These are phyloP conservation scores for Spodoptera picta DNA, from an alignment of 2,888 invertebrate species.

Conservation along the genomic window DNA sequence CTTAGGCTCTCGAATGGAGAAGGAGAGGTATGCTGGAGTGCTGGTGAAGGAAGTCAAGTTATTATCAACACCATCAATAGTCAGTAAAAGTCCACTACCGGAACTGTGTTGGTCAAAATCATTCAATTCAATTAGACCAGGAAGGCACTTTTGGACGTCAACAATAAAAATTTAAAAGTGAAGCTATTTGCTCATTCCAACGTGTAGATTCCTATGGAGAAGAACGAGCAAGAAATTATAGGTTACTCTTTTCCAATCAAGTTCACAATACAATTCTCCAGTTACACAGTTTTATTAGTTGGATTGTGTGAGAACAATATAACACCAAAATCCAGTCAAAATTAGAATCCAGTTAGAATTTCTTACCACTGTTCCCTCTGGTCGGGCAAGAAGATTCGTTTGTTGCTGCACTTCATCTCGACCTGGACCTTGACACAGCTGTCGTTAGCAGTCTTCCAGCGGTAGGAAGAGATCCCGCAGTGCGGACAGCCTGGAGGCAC, in stretches of 20 bases:
- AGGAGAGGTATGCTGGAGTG: constrained; percentile 78
- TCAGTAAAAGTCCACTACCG: not conserved
- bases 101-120: not conserved
- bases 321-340: no score
- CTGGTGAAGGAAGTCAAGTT: constrained; percentile 57
- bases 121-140: no score
- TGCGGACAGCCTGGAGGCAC: constrained; percentile 79
- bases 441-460: constrained; percentile 76
- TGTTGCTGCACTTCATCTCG: constrained; percentile 75
- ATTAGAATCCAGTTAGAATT: not conserved
- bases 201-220: no score
- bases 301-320: no score
- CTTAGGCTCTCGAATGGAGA: constrained; percentile 61
- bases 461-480: constrained; percentile 78
- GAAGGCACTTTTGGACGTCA: no score
- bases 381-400: constrained; percentile 78
- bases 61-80: not conserved
- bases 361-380: constrained; percentile 82
- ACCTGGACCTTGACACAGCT: constrained; percentile 69
- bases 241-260: no score
- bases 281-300: no score
- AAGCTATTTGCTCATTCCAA: no score
- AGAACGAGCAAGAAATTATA: no score
- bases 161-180: no score
- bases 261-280: no score